Percentiles rank a stretch among this genome's conserved stretches.
phyloP scores from a whole-genome alignment of 2,113 vertebrate genomes.

The Ifrita kowaldi region DNA sequence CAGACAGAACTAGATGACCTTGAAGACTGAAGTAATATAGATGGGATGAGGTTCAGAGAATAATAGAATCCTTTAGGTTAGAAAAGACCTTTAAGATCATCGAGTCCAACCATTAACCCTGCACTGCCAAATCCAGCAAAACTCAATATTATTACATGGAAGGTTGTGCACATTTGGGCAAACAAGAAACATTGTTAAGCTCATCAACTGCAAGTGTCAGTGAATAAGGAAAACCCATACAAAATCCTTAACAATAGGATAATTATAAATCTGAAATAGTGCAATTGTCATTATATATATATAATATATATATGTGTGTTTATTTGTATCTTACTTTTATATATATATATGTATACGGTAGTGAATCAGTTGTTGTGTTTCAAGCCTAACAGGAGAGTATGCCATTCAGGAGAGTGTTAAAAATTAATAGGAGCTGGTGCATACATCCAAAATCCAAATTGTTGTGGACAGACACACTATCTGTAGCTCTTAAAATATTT shows the following conservation, averaged over 20 bases:
- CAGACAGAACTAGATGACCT: background rate
- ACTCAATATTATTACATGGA: background rate
- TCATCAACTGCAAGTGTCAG: background rate
- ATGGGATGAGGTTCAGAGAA: background rate
- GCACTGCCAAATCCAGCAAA: background rate
- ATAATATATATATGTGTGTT: accelerated
- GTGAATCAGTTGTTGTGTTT: background rate
- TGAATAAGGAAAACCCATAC: background rate
- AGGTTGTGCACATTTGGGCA: background rate
- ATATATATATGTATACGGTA: background rate
- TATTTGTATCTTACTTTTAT: background rate
- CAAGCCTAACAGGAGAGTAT: background rate
- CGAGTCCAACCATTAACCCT: background rate
- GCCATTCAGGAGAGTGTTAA: background rate
- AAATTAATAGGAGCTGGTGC: background rate
- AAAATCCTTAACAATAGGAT: background rate
- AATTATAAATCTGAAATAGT: background rate
- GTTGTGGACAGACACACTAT: background rate
- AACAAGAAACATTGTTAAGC: background rate
- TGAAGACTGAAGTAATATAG: background rate
- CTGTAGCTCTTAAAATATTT: background rate
- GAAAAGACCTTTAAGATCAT: background rate
- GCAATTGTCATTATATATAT: background rate
- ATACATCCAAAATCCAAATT: background rate
- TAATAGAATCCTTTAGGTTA: background rate